Evolutionary conservation across 1,140 invertebrate species (phyloP).

Genomic region (Penaeus japonicus): DNA sequence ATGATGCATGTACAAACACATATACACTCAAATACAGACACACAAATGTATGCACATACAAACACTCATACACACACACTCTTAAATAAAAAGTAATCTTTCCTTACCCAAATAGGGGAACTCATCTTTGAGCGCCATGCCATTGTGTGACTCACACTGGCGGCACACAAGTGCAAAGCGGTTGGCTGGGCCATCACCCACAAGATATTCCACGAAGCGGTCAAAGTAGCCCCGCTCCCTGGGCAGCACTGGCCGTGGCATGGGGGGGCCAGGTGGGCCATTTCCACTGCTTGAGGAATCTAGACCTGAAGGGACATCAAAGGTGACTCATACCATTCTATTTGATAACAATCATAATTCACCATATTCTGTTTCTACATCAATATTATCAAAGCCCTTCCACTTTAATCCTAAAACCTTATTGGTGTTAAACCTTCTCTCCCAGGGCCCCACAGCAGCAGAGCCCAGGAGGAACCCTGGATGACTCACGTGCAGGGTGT

Average conservation of each 20-base stretch:
- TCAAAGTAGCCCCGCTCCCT: conserved; percentile 78
- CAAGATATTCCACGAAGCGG: conserved; percentile 89
- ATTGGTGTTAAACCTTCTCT: too few species aligned
- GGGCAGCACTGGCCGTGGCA: conserved; percentile 69
- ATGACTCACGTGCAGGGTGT: too few species aligned
- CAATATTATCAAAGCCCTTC: too few species aligned
- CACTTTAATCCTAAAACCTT: too few species aligned
- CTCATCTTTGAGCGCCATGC: conserved; percentile 96
- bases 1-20: neutral
- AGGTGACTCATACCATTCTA: too few species aligned
- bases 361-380: too few species aligned
- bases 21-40: too few species aligned
- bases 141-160: conserved; percentile 91
- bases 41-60: neutral
- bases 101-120: conserved; percentile 87
- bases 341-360: too few species aligned
- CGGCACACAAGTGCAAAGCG: conserved; percentile 94
- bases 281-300: neutral
- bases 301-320: too few species aligned
- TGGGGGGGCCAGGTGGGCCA: conserved; percentile 60
- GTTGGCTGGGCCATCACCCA: conserved; percentile 94
- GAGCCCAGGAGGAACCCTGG: too few species aligned
- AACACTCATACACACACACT: neutral
- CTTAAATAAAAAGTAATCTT: conserved; percentile 24
- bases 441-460: too few species aligned